Evolutionary conservation across 2,113 vertebrate species (phyloP).

Genomic region (Halcyon senegalensis): DNA sequence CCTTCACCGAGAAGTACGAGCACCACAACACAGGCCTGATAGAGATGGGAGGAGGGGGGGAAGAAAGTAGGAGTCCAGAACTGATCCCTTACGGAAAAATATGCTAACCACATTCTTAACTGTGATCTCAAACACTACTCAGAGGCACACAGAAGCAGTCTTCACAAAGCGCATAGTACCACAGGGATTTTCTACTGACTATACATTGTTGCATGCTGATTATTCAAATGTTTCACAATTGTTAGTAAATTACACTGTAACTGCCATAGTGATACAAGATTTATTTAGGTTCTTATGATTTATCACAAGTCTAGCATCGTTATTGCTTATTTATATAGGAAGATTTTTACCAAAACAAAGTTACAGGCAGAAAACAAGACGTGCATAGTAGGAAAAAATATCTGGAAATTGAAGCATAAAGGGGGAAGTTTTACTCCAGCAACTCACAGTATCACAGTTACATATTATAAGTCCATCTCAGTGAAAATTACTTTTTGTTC

Average conservation of each 20-base stretch:
- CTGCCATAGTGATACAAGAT: not conserved
- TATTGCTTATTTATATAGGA: not conserved
- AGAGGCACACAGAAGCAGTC: not conserved
- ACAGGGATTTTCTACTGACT: not conserved
- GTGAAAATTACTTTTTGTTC: not conserved
- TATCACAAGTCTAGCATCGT: not conserved
- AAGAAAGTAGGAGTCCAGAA: not conserved
- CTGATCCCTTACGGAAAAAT: not conserved
- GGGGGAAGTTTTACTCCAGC: not conserved
- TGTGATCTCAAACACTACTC: not conserved
- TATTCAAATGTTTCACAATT: not conserved
- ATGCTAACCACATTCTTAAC: not conserved
- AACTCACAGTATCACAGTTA: not conserved
- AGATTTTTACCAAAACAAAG: not conserved
- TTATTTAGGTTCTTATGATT: not conserved
- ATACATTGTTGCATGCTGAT: accelerated
- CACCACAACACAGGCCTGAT: not conserved
- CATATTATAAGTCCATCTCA: not conserved
- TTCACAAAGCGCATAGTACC: not conserved
- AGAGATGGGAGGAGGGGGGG: not conserved
- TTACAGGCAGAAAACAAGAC: not conserved
- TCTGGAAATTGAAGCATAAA: not conserved
- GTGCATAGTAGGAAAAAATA: not conserved
- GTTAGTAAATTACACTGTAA: not conserved
- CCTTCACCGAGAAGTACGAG: not conserved